Percentiles rank a stretch among this genome's conserved stretches.
phyloP scores from a whole-genome alignment of 2,888 invertebrate genomes.

The Erebia ligea region DNA sequence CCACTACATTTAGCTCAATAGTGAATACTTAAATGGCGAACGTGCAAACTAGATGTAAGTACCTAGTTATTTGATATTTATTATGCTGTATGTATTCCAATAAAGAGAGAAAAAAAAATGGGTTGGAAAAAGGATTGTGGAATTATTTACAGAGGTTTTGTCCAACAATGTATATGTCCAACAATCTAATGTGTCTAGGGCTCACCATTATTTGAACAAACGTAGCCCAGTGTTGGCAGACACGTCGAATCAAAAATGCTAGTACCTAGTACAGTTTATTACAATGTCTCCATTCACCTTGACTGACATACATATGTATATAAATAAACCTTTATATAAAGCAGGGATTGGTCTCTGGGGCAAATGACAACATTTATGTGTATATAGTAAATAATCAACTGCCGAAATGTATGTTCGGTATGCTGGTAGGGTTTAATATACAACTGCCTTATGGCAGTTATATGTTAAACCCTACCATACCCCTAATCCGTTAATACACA shows the following conservation, averaged over 20 bases:
- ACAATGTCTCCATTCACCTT: slow-evolving; percentile 42
- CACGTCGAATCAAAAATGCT: slow-evolving; percentile 28
- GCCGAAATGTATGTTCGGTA: no score
- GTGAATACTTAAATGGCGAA: no score
- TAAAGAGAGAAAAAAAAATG: no score
- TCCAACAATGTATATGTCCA: neutral
- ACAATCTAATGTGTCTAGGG: neutral
- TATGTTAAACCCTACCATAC: no score
- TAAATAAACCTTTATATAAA: slow-evolving; percentile 32
- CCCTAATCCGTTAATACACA: no score
- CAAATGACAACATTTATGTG: neutral
- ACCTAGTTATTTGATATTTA: no score
- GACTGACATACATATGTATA: slow-evolving; percentile 40
- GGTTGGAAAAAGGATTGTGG: neutral
- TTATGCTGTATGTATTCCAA: no score
- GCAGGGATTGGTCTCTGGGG: slow-evolving; percentile 15
- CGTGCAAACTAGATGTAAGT: no score
- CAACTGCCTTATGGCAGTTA: no score
- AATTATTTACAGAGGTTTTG: neutral
- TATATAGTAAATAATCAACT: no score
- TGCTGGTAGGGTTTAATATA: no score
- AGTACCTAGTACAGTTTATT: neutral
- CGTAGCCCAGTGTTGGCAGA: slow-evolving; percentile 30
- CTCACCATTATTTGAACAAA: slow-evolving; percentile 17
- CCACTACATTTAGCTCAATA: no score